Percentiles rank a stretch among this genome's conserved stretches.
phyloP scores from a whole-genome alignment of 2,888 invertebrate genomes.

The Corbicula japonica region DNA sequence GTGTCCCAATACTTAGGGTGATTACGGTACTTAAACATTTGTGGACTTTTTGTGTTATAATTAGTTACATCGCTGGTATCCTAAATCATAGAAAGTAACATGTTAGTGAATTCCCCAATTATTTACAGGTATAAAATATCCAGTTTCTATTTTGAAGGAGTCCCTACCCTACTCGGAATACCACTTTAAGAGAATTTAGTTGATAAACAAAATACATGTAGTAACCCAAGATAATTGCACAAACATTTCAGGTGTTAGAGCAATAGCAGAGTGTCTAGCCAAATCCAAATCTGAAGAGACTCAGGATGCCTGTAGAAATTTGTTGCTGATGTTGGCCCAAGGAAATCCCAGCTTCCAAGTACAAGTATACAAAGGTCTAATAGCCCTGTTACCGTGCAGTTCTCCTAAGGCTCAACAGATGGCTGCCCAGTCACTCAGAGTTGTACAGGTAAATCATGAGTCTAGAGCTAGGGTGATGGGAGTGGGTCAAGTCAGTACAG shows the following conservation, averaged over 20 bases:
- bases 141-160: too few species aligned
- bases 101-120: too few species aligned
- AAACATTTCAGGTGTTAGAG: constrained; percentile 84
- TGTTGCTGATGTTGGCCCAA: constrained; percentile 85
- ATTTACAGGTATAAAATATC: background rate
- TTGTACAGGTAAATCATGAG: constrained; percentile 80
- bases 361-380: constrained; percentile 87
- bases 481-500: too few species aligned
- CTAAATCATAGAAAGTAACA: too few species aligned
- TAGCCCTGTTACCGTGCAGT: constrained; percentile 86
- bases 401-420: constrained; percentile 87
- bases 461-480: too few species aligned
- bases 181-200: background rate
- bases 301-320: constrained; percentile 84
- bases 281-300: constrained; percentile 85
- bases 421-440: constrained; percentile 85
- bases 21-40: too few species aligned
- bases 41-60: too few species aligned
- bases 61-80: too few species aligned
- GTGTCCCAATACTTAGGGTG: too few species aligned
- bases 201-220: background rate
- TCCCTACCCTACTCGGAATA: background rate
- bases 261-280: constrained; percentile 86
- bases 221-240: background rate
- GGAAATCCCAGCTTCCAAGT: constrained; percentile 86